Percentiles rank a stretch among this genome's conserved stretches.
Conservation (phyloP, 2,113 vertebrate genomes). For the Thunnus maccoyii region DNA sequence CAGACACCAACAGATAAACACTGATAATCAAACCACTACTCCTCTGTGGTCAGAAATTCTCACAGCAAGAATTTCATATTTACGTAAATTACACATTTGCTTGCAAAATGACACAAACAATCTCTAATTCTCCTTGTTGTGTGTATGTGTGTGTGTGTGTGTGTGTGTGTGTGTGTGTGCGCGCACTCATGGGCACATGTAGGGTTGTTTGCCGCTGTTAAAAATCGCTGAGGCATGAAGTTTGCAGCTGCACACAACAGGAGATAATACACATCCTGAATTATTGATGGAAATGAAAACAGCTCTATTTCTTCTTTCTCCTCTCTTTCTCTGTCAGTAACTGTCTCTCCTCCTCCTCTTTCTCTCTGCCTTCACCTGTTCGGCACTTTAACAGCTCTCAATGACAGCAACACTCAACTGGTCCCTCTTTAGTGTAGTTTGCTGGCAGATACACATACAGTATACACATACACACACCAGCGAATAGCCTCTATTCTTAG, state of each 20-base stretch:
- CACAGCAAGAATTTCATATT: conserved; percentile 26
- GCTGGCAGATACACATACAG: neutral
- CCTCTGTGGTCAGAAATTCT: conserved; percentile 16
- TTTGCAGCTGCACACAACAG: conserved; percentile 67
- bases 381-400: conserved; percentile 56
- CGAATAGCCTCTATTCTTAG: conserved; percentile 9
- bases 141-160: conserved; percentile 6
- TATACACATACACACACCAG: conserved; percentile 2
- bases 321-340: conserved; percentile 26
- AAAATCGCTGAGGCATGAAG: conserved; percentile 71
- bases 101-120: conserved; percentile 50
- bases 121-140: conserved; percentile 31
- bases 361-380: conserved; percentile 25
- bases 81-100: conserved; percentile 43
- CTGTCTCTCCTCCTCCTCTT: conserved; percentile 2
- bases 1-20: conserved; percentile 13
- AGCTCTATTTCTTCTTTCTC: conserved; percentile 53
- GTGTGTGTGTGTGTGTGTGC: conserved; percentile 20
- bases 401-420: conserved; percentile 40
- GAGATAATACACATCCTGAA: conserved; percentile 76
- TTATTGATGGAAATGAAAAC: conserved; percentile 79
- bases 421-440: conserved; percentile 38
- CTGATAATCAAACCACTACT: conserved; percentile 27
- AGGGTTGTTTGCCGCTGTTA: conserved; percentile 38
- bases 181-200: neutral